Conservation (phyloP, 1,140 invertebrate genomes). For the Ceratina australensis region DNA sequence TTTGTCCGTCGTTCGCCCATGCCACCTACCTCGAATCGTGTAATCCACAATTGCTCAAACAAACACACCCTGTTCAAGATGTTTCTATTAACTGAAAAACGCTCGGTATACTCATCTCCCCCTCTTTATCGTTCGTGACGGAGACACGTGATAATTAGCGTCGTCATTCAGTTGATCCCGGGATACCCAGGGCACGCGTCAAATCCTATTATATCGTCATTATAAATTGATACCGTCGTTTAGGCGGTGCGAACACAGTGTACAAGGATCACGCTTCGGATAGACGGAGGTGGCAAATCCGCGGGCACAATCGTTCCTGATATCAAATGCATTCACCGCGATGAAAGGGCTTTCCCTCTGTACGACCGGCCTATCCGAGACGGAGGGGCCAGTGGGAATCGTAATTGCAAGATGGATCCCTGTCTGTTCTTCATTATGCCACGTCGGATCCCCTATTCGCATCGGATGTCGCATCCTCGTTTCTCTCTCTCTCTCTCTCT, state of each 20-base stretch:
- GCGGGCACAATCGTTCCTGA: constrained; percentile 53
- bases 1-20: not conserved
- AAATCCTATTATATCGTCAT: constrained; percentile 33
- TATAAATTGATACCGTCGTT: constrained; percentile 54
- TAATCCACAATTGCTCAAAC: not conserved
- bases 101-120: not conserved
- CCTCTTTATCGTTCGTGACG: not conserved
- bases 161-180: constrained; percentile 20
- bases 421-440: constrained; percentile 36
- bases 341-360: constrained; percentile 44
- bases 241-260: constrained; percentile 6
- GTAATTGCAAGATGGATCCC: constrained; percentile 46
- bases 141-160: constrained; percentile 31
- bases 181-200: not conserved
- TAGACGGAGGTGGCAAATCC: constrained; percentile 26
- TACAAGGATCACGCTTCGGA: constrained; percentile 13
- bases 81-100: not conserved
- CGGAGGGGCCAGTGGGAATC: constrained; percentile 38
- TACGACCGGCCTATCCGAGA: constrained; percentile 9
- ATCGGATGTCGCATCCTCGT: not conserved
- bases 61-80: not conserved
- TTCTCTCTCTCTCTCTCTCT: too few species aligned
- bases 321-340: constrained; percentile 51
- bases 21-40: too few species aligned
- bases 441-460: constrained; percentile 18